Base-by-base conservation (phyloP, 2,888 invertebrate genomes). In the Tridacna crocea region DNA sequence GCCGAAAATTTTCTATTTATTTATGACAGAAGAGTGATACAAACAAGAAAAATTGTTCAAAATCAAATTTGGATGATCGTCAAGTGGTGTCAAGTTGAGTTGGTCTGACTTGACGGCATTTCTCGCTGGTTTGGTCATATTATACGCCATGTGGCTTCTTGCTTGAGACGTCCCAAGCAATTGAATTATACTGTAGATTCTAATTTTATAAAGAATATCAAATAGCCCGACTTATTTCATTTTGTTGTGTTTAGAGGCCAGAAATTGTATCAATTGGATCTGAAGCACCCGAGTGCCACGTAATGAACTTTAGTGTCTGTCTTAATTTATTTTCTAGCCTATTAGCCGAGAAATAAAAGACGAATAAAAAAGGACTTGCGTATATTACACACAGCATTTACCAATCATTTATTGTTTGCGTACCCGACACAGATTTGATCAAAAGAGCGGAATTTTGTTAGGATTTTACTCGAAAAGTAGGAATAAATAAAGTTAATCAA, bases 1-100 rank as follows among this genome's bases (percentile, higher is more conserved):
- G 87, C 89, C 86, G 88, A 90, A 90, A 88, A 90, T 85, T 87
- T 88, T 90, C 90, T 91, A 91, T 91, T 91, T 91, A 91, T 91
- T 91, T 90, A 91, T 88, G 90, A 89, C 86, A 88, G 88, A 87
- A 88, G 89, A 91, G 91, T 90, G 90, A 91, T 90, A 89, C 88
- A 91, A 90, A 89, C 87, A 88, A 80, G 86, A 86, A 89, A 63
- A 91, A 89, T 90, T 89, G 87, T 88, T 82, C 86, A 88, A 91
- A 90, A 91, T 90, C 88, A 83, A 88, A 89, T 90, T 88, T 90
- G 83, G 80, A 78, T 82, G 81, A 84, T 85, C 87, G 84, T 87
- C 87, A 87, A 84, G 77, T 65, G 70, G 74, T 63, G 78, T 87
- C 81, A 82, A 66, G 77, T 72, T 75, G 84, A 87, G 72, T 79